These are phyloP conservation scores for Anguilla megastoma DNA, from an alignment of 2,797 vertebrate genomes.

Conservation along the genomic window DNA sequence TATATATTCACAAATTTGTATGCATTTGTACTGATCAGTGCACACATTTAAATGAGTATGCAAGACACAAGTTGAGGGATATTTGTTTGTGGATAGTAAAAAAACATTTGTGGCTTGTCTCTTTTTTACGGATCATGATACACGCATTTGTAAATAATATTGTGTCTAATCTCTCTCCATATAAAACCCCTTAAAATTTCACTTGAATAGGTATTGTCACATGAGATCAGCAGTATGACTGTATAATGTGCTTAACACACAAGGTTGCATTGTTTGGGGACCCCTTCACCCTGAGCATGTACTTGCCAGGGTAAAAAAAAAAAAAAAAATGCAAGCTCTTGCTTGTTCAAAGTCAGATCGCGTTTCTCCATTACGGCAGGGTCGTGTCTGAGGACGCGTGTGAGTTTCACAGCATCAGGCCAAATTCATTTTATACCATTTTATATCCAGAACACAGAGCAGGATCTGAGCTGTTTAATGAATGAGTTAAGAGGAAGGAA, in stretches of 20 bases:
- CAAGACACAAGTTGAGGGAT: too few species aligned
- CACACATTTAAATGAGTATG: too few species aligned
- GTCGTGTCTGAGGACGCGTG: not conserved
- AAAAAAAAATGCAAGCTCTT: not conserved
- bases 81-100: too few species aligned
- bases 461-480: conserved; percentile 31
- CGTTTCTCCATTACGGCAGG: not conserved
- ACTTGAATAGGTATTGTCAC: not conserved
- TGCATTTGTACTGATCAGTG: too few species aligned
- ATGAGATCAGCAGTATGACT: not conserved
- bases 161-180: too few species aligned
- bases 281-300: conserved; percentile 24
- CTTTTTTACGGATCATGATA: too few species aligned
- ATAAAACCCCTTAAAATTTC: not conserved
- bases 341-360: not conserved
- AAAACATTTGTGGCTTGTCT: too few species aligned
- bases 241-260: not conserved
- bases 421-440: not conserved
- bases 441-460: not conserved
- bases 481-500: conserved; percentile 54
- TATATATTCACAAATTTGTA: too few species aligned
- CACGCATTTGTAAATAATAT: too few species aligned
- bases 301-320: not conserved
- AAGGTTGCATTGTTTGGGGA: not conserved
- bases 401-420: conserved; percentile 15